These are phyloP conservation scores for Caranx melampygus DNA, from an alignment of 2,113 vertebrate genomes.

Conservation along the genomic window DNA sequence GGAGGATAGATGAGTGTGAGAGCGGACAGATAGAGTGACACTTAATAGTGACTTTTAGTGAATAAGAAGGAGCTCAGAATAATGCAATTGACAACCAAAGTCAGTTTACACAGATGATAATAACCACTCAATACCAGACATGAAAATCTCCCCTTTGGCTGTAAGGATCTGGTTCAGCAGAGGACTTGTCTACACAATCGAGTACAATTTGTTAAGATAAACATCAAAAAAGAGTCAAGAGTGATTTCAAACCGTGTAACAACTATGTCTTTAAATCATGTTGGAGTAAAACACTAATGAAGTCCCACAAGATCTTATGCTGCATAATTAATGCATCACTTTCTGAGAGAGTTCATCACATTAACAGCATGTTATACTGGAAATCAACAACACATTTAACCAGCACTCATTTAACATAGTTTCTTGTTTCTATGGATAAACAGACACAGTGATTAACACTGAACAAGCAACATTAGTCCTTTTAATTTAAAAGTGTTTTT, in stretches of 20 bases:
- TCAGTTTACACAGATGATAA: neutral
- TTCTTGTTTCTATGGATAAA: neutral
- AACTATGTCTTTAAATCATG: conserved; percentile 7
- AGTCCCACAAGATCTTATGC: conserved; percentile 27
- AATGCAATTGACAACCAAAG: conserved; percentile 32
- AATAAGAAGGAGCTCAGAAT: conserved; percentile 21
- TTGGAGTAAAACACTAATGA: conserved; percentile 40
- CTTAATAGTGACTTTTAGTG: neutral
- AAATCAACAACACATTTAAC: neutral
- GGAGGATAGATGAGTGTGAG: neutral
- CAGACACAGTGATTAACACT: neutral
- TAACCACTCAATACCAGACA: neutral
- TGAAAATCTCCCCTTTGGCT: conserved; percentile 16
- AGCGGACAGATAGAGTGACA: conserved; percentile 6
- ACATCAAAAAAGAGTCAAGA: conserved; percentile 2
- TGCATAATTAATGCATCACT: conserved; percentile 43
- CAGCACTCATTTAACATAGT: neutral
- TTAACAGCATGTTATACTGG: conserved; percentile 7
- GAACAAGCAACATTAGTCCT: neutral
- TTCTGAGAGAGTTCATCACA: conserved; percentile 27
- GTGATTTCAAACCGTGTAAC: conserved; percentile 19
- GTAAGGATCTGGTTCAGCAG: neutral
- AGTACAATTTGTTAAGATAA: conserved; percentile 41
- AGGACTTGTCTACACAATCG: conserved; percentile 15
- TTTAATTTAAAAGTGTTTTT: neutral